Conservation (phyloP, 1,140 invertebrate species). For the Zophobas morio region DNA sequence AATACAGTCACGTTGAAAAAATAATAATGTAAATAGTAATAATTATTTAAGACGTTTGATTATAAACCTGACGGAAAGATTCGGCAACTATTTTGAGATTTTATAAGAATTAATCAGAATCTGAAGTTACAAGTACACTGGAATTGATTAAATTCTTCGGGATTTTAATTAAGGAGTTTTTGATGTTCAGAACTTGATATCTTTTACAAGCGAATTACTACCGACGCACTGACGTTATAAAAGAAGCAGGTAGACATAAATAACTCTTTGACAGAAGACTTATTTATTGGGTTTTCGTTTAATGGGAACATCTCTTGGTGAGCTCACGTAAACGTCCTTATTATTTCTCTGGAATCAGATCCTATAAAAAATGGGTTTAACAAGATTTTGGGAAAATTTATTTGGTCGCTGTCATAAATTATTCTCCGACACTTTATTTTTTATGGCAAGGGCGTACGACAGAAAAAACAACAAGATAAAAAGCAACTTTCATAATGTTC, state of each 20-base stretch:
- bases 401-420: slow-evolving; percentile 24
- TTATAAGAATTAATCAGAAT: too few species aligned
- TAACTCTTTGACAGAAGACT: background rate
- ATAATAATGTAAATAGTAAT: too few species aligned
- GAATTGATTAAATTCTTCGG: too few species aligned
- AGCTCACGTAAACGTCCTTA: slow-evolving; percentile 20
- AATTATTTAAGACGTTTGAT: too few species aligned
- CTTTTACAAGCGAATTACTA: too few species aligned
- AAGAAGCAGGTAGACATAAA: background rate
- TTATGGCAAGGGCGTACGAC: slow-evolving; percentile 6
- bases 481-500: slow-evolving; percentile 4
- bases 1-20: too few species aligned
- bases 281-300: slow-evolving; percentile 11
- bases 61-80: too few species aligned
- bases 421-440: slow-evolving; percentile 23
- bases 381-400: slow-evolving; percentile 28
- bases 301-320: background rate
- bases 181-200: too few species aligned
- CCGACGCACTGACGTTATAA: too few species aligned
- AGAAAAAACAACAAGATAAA: slow-evolving; percentile 2
- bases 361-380: slow-evolving; percentile 35
- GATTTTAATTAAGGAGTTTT: too few species aligned
- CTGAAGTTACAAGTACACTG: too few species aligned
- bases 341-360: slow-evolving; percentile 17
- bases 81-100: too few species aligned